Percentiles rank a stretch among this genome's conserved stretches.
Conservation (phyloP, 2,113 vertebrate genomes). For the Hiodon alosoides region DNA sequence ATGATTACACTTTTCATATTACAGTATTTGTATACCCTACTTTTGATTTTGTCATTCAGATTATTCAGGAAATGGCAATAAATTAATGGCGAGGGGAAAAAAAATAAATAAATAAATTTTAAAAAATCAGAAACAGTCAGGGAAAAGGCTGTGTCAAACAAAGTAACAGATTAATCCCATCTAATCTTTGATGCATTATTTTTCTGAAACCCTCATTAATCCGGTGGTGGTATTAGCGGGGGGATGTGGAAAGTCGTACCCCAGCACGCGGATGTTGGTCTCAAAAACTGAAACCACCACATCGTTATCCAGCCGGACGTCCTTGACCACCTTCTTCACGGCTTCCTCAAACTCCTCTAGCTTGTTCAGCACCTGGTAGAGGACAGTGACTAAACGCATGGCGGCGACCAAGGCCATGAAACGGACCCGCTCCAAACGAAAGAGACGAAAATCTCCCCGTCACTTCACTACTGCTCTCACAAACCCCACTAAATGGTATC, state of each 20-base stretch:
- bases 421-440: neutral
- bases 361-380: constrained; percentile 65
- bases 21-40: too few species aligned
- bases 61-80: too few species aligned
- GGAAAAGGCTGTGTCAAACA: too few species aligned
- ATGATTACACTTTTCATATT: neutral
- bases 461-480: too few species aligned
- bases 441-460: neutral
- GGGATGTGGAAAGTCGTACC: constrained; percentile 44
- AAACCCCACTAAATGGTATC: too few species aligned
- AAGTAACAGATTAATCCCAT: too few species aligned
- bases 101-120: too few species aligned
- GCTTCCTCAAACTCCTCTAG: constrained; percentile 73
- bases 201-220: too few species aligned
- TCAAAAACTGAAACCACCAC: constrained; percentile 76
- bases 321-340: constrained; percentile 57
- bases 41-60: too few species aligned
- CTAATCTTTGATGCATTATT: too few species aligned
- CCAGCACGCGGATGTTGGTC: constrained; percentile 73
- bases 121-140: too few species aligned
- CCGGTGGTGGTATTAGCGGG: neutral
- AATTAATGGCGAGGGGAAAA: too few species aligned
- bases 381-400: neutral
- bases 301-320: constrained; percentile 68
- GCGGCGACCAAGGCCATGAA: neutral